Evolutionary conservation across 2,113 vertebrate species (phyloP).

Genomic region (Sminthopsis crassicaudata): DNA sequence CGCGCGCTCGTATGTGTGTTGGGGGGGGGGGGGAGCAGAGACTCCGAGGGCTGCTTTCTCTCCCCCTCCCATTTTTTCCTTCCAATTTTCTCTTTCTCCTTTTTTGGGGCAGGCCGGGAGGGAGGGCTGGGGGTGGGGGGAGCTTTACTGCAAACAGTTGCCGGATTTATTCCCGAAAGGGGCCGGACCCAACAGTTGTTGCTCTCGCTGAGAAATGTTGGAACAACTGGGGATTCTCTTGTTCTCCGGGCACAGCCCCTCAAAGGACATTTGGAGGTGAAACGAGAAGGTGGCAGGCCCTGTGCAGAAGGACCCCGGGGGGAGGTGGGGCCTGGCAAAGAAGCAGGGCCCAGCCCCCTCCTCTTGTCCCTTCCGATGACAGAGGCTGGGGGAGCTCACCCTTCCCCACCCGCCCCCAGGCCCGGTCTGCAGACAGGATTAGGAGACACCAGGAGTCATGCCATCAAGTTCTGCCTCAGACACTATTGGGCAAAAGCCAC

Average conservation of each 20-base stretch:
- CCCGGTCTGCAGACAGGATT: too few species aligned
- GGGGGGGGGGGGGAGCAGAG: conserved; percentile 73
- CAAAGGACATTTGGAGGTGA: conserved; percentile 87
- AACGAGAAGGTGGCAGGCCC: conserved; percentile 47
- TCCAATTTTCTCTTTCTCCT: conserved; percentile 67
- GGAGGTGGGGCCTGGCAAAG: neutral
- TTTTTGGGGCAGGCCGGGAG: conserved; percentile 71
- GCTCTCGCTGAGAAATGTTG: conserved; percentile 85
- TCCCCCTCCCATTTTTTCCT: conserved; percentile 38
- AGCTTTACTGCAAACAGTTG: conserved; percentile 91
- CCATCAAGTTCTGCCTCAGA: neutral
- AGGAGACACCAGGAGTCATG: neutral
- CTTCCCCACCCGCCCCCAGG: too few species aligned
- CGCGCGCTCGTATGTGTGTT: neutral
- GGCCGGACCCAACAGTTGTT: conserved; percentile 89
- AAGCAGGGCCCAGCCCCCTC: neutral
- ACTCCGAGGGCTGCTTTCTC: conserved; percentile 48
- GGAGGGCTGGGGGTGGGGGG: conserved; percentile 80
- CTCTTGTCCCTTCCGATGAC: neutral
- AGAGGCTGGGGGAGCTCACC: too few species aligned
- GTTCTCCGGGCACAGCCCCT: conserved; percentile 65
- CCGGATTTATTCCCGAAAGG: conserved; percentile 86
- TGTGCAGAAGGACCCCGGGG: neutral
- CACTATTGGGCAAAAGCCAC: too few species aligned
- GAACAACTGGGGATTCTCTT: conserved; percentile 89